Evolutionary conservation across 1,140 invertebrate species (phyloP), one percentile per base, ranked within the genome.

Genomic region (Battus philenor): DNA sequence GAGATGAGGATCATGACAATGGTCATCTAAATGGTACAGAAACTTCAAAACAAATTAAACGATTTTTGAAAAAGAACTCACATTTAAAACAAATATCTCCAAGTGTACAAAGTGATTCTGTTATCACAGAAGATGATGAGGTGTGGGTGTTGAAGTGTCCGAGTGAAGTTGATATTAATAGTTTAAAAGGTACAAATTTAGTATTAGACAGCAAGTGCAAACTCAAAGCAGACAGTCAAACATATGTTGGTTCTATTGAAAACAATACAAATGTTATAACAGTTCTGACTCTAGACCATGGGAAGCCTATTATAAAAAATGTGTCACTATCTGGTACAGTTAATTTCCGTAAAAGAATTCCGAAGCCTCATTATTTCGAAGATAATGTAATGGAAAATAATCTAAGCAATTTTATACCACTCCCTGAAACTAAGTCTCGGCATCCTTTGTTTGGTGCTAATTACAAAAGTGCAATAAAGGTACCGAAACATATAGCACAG

Each of bases 401-500:
- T 59, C 66, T 69, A 29, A 63, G 22, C 5, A 64, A 60, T 47
- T 77, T 75, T 29, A 75, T 76, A 47, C 72, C 68, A 26, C 45
- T 81, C 27, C 74, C 74, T 4, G 72, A 75, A 17, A 81, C 77
- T 15, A 81, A 78, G 53, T 69, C 63, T 32, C 61, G 77, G 0
- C 79, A 84, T 58, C 79, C 79, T 7, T 48, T 84, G 2, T 78
- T 84, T 53, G 77, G 80, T n/a, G 31, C 56, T 2, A 51, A 77
- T 48, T 79, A 75, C 44, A 71, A 68, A 38, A 75, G 64, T 39
- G 59, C 68, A 7, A 66, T 68, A 6, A 69, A 75, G 47, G 49
- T 80, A 39, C 59, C 73, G 15, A 9, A 44, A 18, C 22, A 49
- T 3, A 34, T 71, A 22, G 47, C 47, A 5, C 41, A 64, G 44